These are phyloP conservation scores for Struthidea cinerea DNA, from an alignment of 2,113 vertebrate genomes.

Conservation along the genomic window DNA sequence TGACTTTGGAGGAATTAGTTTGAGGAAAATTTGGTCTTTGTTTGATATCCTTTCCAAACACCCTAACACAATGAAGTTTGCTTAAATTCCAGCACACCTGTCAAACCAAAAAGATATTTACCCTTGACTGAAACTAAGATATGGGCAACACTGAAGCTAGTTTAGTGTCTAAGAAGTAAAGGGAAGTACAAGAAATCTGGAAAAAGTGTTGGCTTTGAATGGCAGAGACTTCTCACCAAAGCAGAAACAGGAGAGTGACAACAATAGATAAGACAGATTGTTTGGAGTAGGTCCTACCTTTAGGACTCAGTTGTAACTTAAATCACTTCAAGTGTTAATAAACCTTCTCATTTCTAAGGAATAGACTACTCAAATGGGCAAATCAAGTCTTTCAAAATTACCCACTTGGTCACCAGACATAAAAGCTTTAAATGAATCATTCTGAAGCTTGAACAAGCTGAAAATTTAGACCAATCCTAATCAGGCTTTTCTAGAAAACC, in stretches of 20 bases:
- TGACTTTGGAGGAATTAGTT: background rate
- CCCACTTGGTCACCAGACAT: background rate
- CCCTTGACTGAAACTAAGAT: background rate
- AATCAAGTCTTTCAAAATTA: background rate
- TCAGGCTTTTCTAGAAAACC: background rate
- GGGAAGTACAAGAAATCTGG: background rate
- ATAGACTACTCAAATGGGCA: background rate
- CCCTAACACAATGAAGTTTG: background rate
- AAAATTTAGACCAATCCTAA: background rate
- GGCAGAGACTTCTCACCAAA: background rate
- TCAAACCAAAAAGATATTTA: background rate
- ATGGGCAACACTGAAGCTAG: background rate
- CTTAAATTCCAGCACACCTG: background rate
- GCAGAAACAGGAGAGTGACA: background rate
- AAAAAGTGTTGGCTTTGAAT: background rate
- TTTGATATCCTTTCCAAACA: background rate
- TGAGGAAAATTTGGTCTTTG: background rate
- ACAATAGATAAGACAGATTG: fast-evolving
- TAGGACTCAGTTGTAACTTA: background rate
- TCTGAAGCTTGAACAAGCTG: background rate
- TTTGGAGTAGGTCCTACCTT: background rate
- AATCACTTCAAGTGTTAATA: background rate
- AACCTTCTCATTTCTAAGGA: background rate
- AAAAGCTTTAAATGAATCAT: background rate
- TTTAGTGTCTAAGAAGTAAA: background rate